Percentiles rank a stretch among this genome's conserved stretches.
phyloP scores from a whole-genome alignment of 2,113 vertebrate species.

The Mastomys coucha region DNA sequence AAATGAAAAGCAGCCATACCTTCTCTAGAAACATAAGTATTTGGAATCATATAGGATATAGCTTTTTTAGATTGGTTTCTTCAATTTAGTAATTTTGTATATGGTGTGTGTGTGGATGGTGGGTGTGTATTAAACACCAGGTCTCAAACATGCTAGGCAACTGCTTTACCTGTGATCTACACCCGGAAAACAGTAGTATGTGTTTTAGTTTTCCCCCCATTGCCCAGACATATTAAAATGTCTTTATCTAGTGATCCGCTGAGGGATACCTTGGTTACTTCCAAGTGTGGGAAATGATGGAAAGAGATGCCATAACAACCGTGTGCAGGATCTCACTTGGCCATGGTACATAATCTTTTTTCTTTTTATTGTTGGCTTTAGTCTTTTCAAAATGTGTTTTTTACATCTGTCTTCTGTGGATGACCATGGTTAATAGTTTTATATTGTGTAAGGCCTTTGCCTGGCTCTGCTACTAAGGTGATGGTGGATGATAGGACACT shows the following conservation, averaged over 20 bases:
- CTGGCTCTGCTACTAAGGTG: neutral
- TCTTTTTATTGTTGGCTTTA: neutral
- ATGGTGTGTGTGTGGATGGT: neutral
- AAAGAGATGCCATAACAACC: neutral
- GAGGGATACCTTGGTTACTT: neutral
- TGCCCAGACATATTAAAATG: neutral
- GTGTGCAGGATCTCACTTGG: neutral
- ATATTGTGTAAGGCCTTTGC: neutral
- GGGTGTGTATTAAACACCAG: neutral
- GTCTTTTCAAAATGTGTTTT: neutral
- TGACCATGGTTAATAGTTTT: neutral
- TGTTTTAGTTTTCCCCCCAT: neutral
- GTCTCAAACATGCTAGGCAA: neutral
- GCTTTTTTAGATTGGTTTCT: neutral
- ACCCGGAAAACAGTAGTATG: neutral
- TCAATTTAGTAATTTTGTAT: neutral
- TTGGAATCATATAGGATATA: neutral
- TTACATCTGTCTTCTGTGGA: neutral
- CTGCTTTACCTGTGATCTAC: neutral
- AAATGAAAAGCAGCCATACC: fast-evolving
- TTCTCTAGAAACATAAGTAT: neutral
- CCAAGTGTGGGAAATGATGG: neutral
- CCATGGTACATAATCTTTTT: neutral
- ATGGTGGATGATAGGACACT: neutral
- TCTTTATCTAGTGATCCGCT: neutral